Evolutionary conservation across 2,797 vertebrate species (phyloP), one percentile per base, ranked within the genome.

Genomic region (Cyclopterus lumpus): DNA sequence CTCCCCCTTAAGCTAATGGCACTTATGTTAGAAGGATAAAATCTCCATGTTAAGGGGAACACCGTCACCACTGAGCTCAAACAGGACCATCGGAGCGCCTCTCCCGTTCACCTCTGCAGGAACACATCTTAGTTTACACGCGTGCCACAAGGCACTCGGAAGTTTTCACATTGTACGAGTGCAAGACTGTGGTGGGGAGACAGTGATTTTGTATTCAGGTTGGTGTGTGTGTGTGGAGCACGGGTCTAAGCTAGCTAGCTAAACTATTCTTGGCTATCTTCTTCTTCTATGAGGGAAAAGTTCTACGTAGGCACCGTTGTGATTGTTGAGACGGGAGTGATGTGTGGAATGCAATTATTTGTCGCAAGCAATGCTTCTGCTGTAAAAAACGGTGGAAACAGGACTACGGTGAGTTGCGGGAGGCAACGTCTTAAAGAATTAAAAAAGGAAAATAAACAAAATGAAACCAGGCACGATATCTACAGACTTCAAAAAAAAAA

Each of bases 291-390:
- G 60, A 77, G 87, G 93, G 93, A 88, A 89, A 87, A 63, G 80
- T 83, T 93, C 81, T 84, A 93, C 76, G 80, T 94, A 95, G 95
- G 95, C 95, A 95, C 94, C 88, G 76, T 93, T 91, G 95, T 95
- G 95, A 94, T 92, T 61, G 85, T 91, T 93, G 93, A 92, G 90
- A 93, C 90, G 61, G 85, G 88, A 92, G 92, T 86, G 88, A 93
- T 67, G 90, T 88, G 91, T 93, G 93, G 93, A 95, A 94, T 94
- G 93, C 92, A 86, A 80, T 77, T 86, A 82, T 85, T 71, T 55
- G 80, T 91, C 67, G 20, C 77, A 71, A 93, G 88, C 86, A 71
- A 82, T 81, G 65, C 72, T 85, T 90, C 82, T 77, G 85, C 82
- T 84, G 81, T 77, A 32, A 51, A 53, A 80, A 86, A 88, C 73